Base-by-base conservation (phyloP, 2,113 vertebrate species). In the Malurus alboscapulatus region DNA sequence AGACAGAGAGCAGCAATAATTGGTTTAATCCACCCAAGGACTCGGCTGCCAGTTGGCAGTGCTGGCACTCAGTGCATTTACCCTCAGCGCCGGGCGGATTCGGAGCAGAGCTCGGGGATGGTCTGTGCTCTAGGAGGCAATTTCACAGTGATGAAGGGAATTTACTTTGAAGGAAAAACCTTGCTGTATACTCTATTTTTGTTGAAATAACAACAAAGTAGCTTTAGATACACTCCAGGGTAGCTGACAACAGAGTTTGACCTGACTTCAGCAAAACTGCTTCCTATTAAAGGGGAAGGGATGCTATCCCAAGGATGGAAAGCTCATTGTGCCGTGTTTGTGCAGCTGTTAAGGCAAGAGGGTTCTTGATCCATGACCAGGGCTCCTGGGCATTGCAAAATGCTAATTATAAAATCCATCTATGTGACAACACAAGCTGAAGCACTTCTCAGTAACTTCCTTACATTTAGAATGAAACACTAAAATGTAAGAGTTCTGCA, bases 371-470 rank as follows among this genome's bases (percentile, higher is more conserved):
- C 72, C 55, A 90, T 80, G 72, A 77, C 63, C 75, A 76, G 26
- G 21, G 34, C 34, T 93, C 38, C 44, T 19, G 27, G 54, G 59
- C 44, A 69, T 80, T 79, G 34, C 0, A 1, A 91, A 93, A 84
- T 47, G 26, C 24, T 80, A 63, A 85, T 88, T 88, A 62, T 69
- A 90, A 95, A 88, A 94, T 85, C 72, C 51, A 83, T 92, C 87
- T 90, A 47, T 62, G 48, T 86, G 51, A 93, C 42, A 87, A 67
- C 20, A 68, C 30, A 77, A 80, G 27, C 25, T 82, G 53, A 75
- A 92, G 34, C 29, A 75, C 10, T 90, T 74, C 32, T 29, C 45
- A 32, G 40, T 66, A 71, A 57, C 29, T 77, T 76, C 63, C 29
- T 73, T n/a, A 55, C 24, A 63, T 66, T 73, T 88, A 59, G 38